A percentile compares a stretch with the other conserved stretches of the same genome.
Conservation (phyloP, 2,797 vertebrate genomes). For the Poeciliopsis infans region DNA sequence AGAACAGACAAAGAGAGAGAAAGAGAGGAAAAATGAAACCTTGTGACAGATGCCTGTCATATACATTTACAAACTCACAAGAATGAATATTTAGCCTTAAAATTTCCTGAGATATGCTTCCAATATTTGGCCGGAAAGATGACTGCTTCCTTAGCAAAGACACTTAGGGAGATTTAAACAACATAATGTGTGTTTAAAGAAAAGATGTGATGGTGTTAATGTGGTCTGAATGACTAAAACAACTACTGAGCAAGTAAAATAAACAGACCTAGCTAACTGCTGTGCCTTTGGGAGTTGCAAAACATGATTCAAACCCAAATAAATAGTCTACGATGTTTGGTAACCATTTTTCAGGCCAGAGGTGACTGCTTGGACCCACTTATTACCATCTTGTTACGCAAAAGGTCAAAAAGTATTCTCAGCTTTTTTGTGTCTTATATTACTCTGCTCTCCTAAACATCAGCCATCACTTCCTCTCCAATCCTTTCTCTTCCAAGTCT, state of each 20-base stretch:
- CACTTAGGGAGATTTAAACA: constrained; percentile 67
- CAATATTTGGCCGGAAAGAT: constrained; percentile 65
- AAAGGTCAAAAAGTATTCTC: constrained; percentile 10
- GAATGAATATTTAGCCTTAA: constrained; percentile 63
- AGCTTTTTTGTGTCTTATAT: background rate
- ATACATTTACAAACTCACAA: constrained; percentile 44
- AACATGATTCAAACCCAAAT: constrained; percentile 66
- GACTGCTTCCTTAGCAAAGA: constrained; percentile 65
- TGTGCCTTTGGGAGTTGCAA: constrained; percentile 50
- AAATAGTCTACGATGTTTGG: constrained; percentile 47
- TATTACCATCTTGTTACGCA: constrained; percentile 11
- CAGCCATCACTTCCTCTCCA: background rate
- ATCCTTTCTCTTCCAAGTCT: background rate
- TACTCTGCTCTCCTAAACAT: background rate
- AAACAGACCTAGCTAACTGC: constrained; percentile 68
- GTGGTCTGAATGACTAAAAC: constrained; percentile 69
- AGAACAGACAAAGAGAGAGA: constrained; percentile 34
- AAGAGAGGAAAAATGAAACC: constrained; percentile 31
- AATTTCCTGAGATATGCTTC: constrained; percentile 66
- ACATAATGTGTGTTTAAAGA: constrained; percentile 72
- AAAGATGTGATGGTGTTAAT: constrained; percentile 67
- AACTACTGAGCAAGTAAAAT: constrained; percentile 68
- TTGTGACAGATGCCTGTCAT: constrained; percentile 53
- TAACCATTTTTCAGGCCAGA: background rate
- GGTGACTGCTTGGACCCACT: background rate